Evolutionary conservation across 1,140 invertebrate genomes (phyloP), one percentile per base, ranked within the genome.

Genomic region (Gonioctena quinquepunctata): DNA sequence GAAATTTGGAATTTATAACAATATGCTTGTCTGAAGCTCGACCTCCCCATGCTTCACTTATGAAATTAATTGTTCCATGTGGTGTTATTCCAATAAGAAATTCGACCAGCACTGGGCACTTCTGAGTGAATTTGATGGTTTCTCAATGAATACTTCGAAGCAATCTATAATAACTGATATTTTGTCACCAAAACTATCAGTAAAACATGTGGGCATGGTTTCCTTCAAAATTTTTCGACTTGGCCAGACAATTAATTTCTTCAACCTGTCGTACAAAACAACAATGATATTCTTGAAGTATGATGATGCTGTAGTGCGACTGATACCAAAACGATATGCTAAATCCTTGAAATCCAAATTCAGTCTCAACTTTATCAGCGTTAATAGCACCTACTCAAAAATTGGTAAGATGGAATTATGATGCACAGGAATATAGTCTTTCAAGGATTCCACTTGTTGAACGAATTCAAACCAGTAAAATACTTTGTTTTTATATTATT

Each of bases 141-240:
- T 63, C 64, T 74, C 57, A 18, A 66, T 61, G 11, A 22, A 25
- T 7, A 70, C 23, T 66, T 70, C 68, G 66, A 70, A 72, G 33
- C 71, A 72, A 60, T 72, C 68, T 22, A 72, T 69, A 25, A 72
- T 72, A 6, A 69, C 66, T 11, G 54, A 60, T 2, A 49, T 69
- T 50, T 64, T 63, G 13, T 63, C 48, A 48, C 23, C 11, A 54
- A 63, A 62, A 18, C 16, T 2, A 13, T 69, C 57, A 16, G 11
- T 62, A 13, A 69, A 69, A 42, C 68, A 69, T 19, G 11, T 18
- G 7, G 68, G 68, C 25, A 63, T 56, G 16, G 18, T 63, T 63
- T 54, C 63, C 42, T n/a, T 4, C 8, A 56, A 6, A 16, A 42
- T 63, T 3, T 27, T 16, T 54, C 50, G 54, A 7, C 28, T 26